Conservation (phyloP, 2,113 vertebrate genomes). For the Cygnus atratus region DNA sequence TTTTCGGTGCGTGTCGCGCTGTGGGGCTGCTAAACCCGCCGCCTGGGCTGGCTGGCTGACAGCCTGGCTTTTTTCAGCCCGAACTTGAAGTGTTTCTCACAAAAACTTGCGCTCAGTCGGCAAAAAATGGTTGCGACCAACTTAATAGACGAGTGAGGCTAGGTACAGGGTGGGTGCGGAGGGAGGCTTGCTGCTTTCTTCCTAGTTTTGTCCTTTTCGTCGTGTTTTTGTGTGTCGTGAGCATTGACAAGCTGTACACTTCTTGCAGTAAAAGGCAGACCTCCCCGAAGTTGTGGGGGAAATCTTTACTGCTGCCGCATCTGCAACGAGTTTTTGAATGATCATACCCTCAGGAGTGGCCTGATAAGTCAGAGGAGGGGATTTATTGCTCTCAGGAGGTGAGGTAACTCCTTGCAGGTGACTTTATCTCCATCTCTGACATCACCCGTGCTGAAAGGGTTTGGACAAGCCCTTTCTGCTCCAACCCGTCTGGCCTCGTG, state of each 20-base stretch:
- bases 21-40: neutral
- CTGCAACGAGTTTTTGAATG: neutral
- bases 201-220: fast-evolving
- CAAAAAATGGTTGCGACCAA: neutral
- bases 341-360: neutral
- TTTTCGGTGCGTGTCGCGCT: neutral
- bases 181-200: neutral
- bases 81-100: neutral
- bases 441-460: neutral
- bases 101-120: neutral
- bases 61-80: neutral
- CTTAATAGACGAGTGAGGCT: neutral
- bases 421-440: neutral
- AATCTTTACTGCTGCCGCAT: neutral
- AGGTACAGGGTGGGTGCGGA: fast-evolving
- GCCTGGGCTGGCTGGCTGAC: neutral
- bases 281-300: neutral
- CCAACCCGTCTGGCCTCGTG: neutral
- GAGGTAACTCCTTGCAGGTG: neutral
- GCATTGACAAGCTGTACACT: fast-evolving
- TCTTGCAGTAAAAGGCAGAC: neutral
- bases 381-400: neutral
- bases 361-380: neutral
- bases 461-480: neutral
- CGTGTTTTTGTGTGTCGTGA: fast-evolving